Conservation (phyloP, 2,888 invertebrate species). For the Rotaria magnacalcarata region DNA sequence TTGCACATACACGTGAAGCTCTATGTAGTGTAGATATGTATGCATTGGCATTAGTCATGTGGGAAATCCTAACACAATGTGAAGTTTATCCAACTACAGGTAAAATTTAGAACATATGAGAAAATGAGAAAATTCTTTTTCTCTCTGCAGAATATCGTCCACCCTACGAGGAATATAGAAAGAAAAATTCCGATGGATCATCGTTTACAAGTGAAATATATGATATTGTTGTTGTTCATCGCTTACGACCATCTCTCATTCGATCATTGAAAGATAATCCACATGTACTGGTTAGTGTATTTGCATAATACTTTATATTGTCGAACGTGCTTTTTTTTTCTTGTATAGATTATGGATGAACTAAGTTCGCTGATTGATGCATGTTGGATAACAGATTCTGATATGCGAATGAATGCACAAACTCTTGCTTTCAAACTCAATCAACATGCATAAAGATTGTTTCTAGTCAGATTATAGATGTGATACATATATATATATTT, state of each 20-base stretch:
- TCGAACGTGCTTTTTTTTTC: too few relatives aligned
- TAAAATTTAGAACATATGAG: neutral
- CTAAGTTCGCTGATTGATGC: neutral
- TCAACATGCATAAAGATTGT: neutral
- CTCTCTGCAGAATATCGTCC: neutral
- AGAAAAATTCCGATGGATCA: neutral
- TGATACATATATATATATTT: neutral
- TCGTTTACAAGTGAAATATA: neutral
- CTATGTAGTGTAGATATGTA: neutral
- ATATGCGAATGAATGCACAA: conserved; percentile 17
- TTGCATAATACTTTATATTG: too few relatives aligned
- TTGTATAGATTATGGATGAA: neutral
- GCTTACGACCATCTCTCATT: neutral
- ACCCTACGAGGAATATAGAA: neutral
- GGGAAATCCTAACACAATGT: conserved; percentile 17
- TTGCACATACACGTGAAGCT: neutral
- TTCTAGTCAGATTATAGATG: neutral
- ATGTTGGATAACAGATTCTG: neutral
- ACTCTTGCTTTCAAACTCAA: neutral
- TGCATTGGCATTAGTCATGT: conserved; percentile 2
- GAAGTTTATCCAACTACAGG: neutral
- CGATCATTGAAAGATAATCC: neutral
- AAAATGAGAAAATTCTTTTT: neutral
- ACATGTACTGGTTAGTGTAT: neutral
- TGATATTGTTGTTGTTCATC: neutral